phyloP scores from a whole-genome alignment of 2,113 vertebrate genomes.

The Globicephala melas region DNA sequence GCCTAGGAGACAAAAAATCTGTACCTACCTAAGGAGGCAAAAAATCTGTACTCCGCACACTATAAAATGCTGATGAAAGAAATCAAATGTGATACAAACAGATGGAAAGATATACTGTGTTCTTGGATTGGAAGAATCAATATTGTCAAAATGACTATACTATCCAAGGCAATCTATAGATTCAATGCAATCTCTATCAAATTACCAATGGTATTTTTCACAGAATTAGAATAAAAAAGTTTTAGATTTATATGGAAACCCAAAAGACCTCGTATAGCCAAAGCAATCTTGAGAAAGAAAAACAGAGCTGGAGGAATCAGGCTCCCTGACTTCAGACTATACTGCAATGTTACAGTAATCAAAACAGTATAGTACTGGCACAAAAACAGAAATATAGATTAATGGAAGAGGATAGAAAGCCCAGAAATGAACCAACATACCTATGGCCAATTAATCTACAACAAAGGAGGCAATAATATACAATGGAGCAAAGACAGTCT shows the following conservation, averaged over 20 bases:
- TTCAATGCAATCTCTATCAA: background rate
- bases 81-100: background rate
- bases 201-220: background rate
- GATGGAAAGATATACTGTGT: background rate
- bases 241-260: too few relatives aligned
- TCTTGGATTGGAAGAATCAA: background rate
- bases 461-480: background rate
- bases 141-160: background rate
- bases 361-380: background rate
- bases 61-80: background rate
- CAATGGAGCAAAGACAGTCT: background rate
- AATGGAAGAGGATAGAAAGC: background rate
- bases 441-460: background rate
- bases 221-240: background rate
- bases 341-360: background rate
- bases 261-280: background rate
- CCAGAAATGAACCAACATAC: background rate
- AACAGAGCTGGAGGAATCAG: background rate
- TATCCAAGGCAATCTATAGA: background rate
- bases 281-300: background rate
- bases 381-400: background rate
- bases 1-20: background rate
- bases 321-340: background rate
- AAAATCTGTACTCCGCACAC: background rate
- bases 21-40: background rate